A percentile compares a stretch with the other conserved stretches of the same genome.
Evolutionary conservation across 2,797 vertebrate genomes (phyloP).

Genomic region (Liparis tanakae): DNA sequence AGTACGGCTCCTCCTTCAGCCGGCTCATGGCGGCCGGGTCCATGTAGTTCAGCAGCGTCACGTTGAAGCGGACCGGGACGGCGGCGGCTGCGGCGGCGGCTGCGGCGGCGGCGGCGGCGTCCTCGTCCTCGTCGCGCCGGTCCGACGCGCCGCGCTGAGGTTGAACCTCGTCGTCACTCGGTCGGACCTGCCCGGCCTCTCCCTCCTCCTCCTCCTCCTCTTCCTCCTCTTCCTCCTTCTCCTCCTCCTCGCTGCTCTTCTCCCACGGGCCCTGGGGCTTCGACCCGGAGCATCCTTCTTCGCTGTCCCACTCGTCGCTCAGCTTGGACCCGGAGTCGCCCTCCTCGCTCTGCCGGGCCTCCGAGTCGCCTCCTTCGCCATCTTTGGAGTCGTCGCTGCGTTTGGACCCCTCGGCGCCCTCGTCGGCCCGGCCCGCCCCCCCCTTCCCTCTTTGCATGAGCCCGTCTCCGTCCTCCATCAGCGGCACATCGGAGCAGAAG

Average conservation of each 20-base stretch:
- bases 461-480: slow-evolving; percentile 74
- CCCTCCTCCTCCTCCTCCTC: slow-evolving; percentile 39
- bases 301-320: slow-evolving; percentile 81
- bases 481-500: slow-evolving; percentile 84
- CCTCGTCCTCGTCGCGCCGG: slow-evolving; percentile 71
- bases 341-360: slow-evolving; percentile 76
- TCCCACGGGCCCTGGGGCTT: slow-evolving; percentile 75
- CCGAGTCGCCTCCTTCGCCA: slow-evolving; percentile 75
- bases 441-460: slow-evolving; percentile 63
- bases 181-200: slow-evolving; percentile 62
- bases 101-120: too few relatives aligned
- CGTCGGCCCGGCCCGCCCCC: slow-evolving; percentile 65
- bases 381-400: slow-evolving; percentile 80
- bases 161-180: slow-evolving; percentile 43
- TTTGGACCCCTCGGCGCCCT: slow-evolving; percentile 75
- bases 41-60: slow-evolving; percentile 98
- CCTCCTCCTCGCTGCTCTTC: slow-evolving; percentile 58
- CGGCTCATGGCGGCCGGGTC: slow-evolving; percentile 90
- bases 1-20: slow-evolving; percentile 96
- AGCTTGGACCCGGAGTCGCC: slow-evolving; percentile 80
- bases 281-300: slow-evolving; percentile 71
- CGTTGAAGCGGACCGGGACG: slow-evolving; percentile 84
- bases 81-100: too few relatives aligned
- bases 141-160: slow-evolving; percentile 73
- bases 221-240: too few relatives aligned